Evolutionary conservation across 1,140 invertebrate genomes (phyloP), one percentile per base, ranked within the genome.

Genomic region (Hylaeus anthracinus): DNA sequence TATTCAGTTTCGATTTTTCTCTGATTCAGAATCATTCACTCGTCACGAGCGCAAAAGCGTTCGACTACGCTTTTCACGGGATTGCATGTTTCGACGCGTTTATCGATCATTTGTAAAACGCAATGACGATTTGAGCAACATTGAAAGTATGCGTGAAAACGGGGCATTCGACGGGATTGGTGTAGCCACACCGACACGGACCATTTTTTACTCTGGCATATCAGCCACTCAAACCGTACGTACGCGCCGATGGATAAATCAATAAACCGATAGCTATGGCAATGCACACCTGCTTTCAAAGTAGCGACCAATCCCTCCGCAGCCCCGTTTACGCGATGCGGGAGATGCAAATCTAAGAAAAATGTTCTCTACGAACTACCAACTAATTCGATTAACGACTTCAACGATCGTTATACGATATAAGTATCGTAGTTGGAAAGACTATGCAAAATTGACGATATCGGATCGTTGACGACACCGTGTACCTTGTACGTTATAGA

Each of bases 261-360:
- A 84, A 85, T 85, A 85, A 85, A 85, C 84, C 84, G 76, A 85
- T 85, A 85, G 78, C 66, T 70, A 81, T 80, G 84, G 77, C 83
- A 81, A 81, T 85, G 70, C 58, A 84, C 79, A 78, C 83, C 82
- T 72, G 66, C 72, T 81, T 79, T 75, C 56, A 80, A 85, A 85
- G 82, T 85, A 85, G 84, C 83, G 56, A 60, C 65, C 65, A 73
- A 71, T 45, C 67, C 75, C 55, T 63, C 67, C 43, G 8, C 75
- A 63, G 2, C 26, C 15, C 14, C 41, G 53, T 72, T 79, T 79
- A 79, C 41, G 60, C 26, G 37, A 37, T 73, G n/a, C 26, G 9
- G 14, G 26, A 26, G 41, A n/a, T 45, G 72, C 55, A 37, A 79
- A 63, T 8, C 41, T 39, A 12, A 37, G 26, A 41, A n/a, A 5